phyloP scores from a whole-genome alignment of 1,140 invertebrate genomes.

The Ceratoteleas bidentatus region DNA sequence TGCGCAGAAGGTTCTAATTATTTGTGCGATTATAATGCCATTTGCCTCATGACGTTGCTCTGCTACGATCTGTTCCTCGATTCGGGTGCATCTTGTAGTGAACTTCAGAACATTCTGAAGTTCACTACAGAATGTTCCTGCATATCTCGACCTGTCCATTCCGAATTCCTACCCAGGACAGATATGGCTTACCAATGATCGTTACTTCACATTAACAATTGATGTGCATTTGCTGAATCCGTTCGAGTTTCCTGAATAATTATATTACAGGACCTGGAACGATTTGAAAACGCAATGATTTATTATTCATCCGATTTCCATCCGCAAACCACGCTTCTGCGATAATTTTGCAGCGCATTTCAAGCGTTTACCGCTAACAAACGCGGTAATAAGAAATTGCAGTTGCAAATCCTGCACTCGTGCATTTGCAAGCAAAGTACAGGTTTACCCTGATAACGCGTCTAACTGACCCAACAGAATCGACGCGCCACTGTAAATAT shows the following conservation, averaged over 20 bases:
- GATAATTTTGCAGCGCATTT: background rate
- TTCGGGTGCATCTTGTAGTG: slow-evolving; percentile 8
- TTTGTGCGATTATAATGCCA: slow-evolving; percentile 44
- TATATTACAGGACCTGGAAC: background rate
- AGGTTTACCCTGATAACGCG: too few relatives aligned
- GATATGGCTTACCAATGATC: slow-evolving; percentile 19
- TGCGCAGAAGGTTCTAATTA: slow-evolving; percentile 38
- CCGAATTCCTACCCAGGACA: background rate
- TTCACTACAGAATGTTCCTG: too few relatives aligned
- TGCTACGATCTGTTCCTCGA: slow-evolving; percentile 4
- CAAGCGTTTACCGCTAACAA: too few relatives aligned
- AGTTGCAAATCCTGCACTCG: too few relatives aligned
- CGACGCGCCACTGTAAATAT: too few relatives aligned
- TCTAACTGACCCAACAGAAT: too few relatives aligned
- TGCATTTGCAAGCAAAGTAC: too few relatives aligned
- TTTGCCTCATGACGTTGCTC: slow-evolving; percentile 34
- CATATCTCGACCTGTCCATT: slow-evolving; percentile 16
- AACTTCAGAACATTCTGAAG: slow-evolving; percentile 23
- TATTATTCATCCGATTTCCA: slow-evolving; percentile 10
- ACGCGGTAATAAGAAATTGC: too few relatives aligned
- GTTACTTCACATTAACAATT: slow-evolving; percentile 31
- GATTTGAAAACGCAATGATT: slow-evolving; percentile 6
- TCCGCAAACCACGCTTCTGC: background rate
- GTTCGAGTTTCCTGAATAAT: slow-evolving; percentile 10
- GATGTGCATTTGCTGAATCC: slow-evolving; percentile 19